phyloP scores from a whole-genome alignment of 2,113 vertebrate genomes.

The Eurypyga helias region DNA sequence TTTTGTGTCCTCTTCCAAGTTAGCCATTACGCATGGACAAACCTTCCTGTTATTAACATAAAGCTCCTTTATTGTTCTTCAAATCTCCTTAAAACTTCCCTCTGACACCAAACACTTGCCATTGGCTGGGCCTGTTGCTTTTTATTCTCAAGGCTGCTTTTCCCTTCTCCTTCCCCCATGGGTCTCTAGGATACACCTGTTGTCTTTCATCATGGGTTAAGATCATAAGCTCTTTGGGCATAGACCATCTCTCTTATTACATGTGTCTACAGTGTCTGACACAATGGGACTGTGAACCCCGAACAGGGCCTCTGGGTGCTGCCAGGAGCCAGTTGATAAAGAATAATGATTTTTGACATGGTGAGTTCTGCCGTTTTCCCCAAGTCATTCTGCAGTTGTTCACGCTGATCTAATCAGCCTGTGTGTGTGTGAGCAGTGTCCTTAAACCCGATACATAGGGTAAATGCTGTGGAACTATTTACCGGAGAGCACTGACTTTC shows the following conservation, averaged over 20 bases:
- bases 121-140: slow-evolving; percentile 53
- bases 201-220: slow-evolving; percentile 73
- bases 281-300: slow-evolving; percentile 49
- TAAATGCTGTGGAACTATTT: not conserved
- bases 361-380: slow-evolving; percentile 59
- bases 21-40: slow-evolving; percentile 29
- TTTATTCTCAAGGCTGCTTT: slow-evolving; percentile 56
- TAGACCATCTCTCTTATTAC: slow-evolving; percentile 68
- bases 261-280: slow-evolving; percentile 46
- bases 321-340: slow-evolving; percentile 55
- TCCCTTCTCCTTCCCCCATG: slow-evolving; percentile 60
- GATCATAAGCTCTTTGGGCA: slow-evolving; percentile 71
- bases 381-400: slow-evolving; percentile 71
- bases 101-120: slow-evolving; percentile 61
- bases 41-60: slow-evolving; percentile 28
- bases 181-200: slow-evolving; percentile 63
- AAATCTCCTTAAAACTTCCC: slow-evolving; percentile 67
- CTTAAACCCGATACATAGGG: not conserved
- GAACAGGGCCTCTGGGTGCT: slow-evolving; percentile 38
- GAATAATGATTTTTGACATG: slow-evolving; percentile 69
- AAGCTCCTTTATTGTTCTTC: slow-evolving; percentile 57
- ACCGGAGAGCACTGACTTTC: not conserved
- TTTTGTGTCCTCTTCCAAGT: slow-evolving; percentile 34
- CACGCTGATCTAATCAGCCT: not conserved
- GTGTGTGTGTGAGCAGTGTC: not conserved